Evolutionary conservation across 2,888 invertebrate species (phyloP).

Genomic region (Acronicta psi): DNA sequence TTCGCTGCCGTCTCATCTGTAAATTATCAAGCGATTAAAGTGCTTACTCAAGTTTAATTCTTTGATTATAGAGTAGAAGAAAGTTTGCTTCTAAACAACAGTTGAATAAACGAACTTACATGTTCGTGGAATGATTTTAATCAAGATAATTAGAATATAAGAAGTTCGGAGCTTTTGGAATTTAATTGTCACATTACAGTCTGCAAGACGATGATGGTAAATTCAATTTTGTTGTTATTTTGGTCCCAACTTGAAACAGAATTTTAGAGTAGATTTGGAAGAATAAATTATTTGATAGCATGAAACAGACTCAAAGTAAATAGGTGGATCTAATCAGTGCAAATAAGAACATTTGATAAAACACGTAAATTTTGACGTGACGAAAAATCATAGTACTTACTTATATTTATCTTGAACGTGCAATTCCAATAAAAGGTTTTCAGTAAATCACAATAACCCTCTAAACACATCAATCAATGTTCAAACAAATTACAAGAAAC

Average conservation of each 20-base stretch:
- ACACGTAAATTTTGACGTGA: too few species aligned
- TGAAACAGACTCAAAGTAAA: conserved; percentile 14
- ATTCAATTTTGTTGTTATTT: conserved; percentile 35
- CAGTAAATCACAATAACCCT: too few species aligned
- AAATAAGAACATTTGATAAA: too few species aligned
- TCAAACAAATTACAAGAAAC: conserved; percentile 45
- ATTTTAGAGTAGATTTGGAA: too few species aligned
- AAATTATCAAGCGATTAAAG: conserved; percentile 59
- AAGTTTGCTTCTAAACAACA: conserved; percentile 52
- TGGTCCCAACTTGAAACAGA: conserved; percentile 14
- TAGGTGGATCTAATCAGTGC: not conserved
- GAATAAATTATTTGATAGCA: too few species aligned
- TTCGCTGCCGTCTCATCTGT: conserved; percentile 55
- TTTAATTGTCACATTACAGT: conserved; percentile 41
- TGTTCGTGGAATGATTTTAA: conserved; percentile 51
- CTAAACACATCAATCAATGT: conserved; percentile 28
- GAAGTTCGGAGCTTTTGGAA: conserved; percentile 51
- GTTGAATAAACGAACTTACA: conserved; percentile 53
- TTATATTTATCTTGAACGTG: too few species aligned
- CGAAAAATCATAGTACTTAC: too few species aligned
- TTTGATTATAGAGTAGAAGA: conserved; percentile 56
- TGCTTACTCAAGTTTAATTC: conserved; percentile 57
- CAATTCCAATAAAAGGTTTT: too few species aligned
- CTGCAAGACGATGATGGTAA: conserved; percentile 35
- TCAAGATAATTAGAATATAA: conserved; percentile 58